Conservation (phyloP, 2,888 invertebrate genomes). For the Drosophila tanythrix region DNA sequence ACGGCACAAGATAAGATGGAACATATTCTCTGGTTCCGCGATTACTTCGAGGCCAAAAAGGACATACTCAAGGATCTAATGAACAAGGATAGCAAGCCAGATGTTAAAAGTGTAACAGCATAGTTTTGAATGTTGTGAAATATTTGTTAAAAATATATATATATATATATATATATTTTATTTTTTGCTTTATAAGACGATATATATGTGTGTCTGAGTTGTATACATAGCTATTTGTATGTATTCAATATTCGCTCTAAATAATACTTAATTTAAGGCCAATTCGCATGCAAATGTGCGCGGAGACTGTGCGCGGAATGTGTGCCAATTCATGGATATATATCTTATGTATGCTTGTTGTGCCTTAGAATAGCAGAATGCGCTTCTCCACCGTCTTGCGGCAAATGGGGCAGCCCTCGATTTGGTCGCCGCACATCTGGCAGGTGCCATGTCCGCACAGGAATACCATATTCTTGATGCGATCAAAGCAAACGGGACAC, state of each 20-base stretch:
- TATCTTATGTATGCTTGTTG: conserved; percentile 3
- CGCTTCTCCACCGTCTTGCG: conserved; percentile 98
- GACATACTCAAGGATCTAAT: conserved; percentile 87
- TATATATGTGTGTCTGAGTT: conserved; percentile 37
- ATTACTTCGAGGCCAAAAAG: conserved; percentile 94
- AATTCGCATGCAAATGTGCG: conserved; percentile 53
- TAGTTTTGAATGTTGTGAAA: conserved; percentile 47
- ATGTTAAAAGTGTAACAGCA: conserved; percentile 52
- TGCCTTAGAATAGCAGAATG: conserved; percentile 92
- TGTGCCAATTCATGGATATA: conserved; percentile 31
- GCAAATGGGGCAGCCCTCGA: conserved; percentile 98
- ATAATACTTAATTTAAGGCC: conserved; percentile 66
- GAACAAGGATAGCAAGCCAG: conserved; percentile 54
- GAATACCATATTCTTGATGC: conserved; percentile 99
- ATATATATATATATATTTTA: conserved; percentile 27
- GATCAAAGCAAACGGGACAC: conserved; percentile 99
- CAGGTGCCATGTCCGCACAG: conserved; percentile 99
- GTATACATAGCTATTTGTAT: conserved; percentile 35
- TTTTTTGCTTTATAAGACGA: conserved; percentile 66
- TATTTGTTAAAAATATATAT: conserved; percentile 71
- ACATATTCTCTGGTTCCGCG: conserved; percentile 95
- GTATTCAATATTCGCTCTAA: conserved; percentile 22
- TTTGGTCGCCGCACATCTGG: conserved; percentile 99
- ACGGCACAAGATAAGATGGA: conserved; percentile 94
- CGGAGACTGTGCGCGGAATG: conserved; percentile 68